Evolutionary conservation across 2,113 vertebrate species (phyloP), one percentile per base, ranked within the genome.

Genomic region (Bothrops jararaca): DNA sequence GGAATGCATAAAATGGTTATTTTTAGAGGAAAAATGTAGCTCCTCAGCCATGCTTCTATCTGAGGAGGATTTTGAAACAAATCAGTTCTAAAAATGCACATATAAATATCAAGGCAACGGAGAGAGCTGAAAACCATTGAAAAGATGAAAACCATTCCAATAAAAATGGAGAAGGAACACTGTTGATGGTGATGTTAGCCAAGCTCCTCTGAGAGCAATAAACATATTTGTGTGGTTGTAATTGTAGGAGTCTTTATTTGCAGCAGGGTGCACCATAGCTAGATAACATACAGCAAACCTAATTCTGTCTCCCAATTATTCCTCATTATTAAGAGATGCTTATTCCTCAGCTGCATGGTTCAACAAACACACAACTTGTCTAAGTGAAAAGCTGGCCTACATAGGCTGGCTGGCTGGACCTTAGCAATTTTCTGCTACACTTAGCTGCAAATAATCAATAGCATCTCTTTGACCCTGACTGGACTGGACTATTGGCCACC

Each of bases 1-100:
- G 29, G 91, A 23, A 91, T 9, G 80, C 87, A 48, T 1, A 91
- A 95, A 95, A n/a, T 54, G n/a, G 26, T 93, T 93, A 60, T 23
- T 92, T 90, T 45, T 13, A 50, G 56, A 86, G 60, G 45, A 88
- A 93, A 89, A 96, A 69, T 23, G 69, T 5, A 86, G 9, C 1
- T 42, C 57, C 20, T 93, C 29, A 89, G 3, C 74, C 88, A n/a
- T 64, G 22, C 74, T 26, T 90, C 80, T 92, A 95, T 93, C 90
- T 94, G 0, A 88, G 69, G 39, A 57, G 29, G 8, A 87, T 87
- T 90, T 48, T 86, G 34, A 93, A 93, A 92, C 23, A 90, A 92
- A 87, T 64, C 26, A 26, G 29, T 89, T 39, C 53, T 11, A 89
- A 60, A 56, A 86, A 86, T 57, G 56, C 13, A 64, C 89, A 91